Base-by-base conservation (phyloP, 1,140 invertebrate species). In the Procambarus clarkii region DNA sequence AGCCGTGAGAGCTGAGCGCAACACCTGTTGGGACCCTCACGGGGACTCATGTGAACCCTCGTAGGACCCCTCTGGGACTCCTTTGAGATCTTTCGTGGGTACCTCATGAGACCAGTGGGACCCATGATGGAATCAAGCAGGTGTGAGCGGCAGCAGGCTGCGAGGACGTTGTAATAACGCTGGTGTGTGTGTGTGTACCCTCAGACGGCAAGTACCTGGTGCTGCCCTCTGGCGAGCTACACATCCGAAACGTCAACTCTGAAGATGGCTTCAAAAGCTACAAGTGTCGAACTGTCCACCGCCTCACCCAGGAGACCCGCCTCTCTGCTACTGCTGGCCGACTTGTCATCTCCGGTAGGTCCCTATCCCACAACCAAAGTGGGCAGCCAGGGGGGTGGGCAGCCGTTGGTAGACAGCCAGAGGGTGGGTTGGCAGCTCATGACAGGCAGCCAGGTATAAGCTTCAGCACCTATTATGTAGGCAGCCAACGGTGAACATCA, bases 201-300 rank as follows among this genome's bases (percentile, higher is more conserved):
- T 84, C 71, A 98, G 98, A 98, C 95, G 97, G 97, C 93, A 98
- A 98, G 96, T 99, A 98, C 95, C 96, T 98, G 94, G 98, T 98
- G 54, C 95, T 98, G 89, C 98, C 98, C 92, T 98, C 97, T 94
- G 98, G 98, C 92, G 98, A 98, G 95, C 95, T 98, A 81, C 98
- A 98, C 94, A 98, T 98, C 94, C 96, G 97, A 94, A 98, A 98
- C 95, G 98, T 98, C 84, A 97, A 97, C 94, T 97, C 97, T 92
- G 98, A 98, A 94, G 98, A 98, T 95, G 98, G 98, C 90, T 98
- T 98, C 94, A 98, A 98, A 92, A 94, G 94, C 87, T 96, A 95
- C 93, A 92, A 98, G 94, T 99, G 98, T 94, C 96, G 98, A 93
- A 99, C 98, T 74, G 98, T 98, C 94, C 98, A 99, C 95, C 96